A percentile compares a stretch with the other conserved stretches of the same genome.
Evolutionary conservation across 2,113 vertebrate species (phyloP).

Genomic region (Haemorhous mexicanus): DNA sequence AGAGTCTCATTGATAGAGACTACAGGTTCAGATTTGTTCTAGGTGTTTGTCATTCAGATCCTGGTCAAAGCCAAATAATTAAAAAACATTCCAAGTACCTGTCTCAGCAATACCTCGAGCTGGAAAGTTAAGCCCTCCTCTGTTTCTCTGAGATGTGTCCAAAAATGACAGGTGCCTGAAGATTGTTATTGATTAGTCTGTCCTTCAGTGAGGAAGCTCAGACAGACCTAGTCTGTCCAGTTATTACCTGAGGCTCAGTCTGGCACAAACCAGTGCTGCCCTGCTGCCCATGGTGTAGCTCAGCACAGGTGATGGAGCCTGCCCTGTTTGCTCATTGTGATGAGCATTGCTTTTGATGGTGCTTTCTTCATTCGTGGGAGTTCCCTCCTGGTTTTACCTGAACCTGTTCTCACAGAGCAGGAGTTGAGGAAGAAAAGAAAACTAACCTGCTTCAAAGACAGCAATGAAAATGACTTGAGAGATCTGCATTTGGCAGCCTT

Average conservation of each 20-base stretch:
- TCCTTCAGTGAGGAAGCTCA: background rate
- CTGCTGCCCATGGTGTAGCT: accelerated
- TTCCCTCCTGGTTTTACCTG: background rate
- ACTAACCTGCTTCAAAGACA: background rate
- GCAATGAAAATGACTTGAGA: background rate
- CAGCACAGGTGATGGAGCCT: background rate
- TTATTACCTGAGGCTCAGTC: background rate
- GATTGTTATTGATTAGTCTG: background rate
- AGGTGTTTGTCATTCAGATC: background rate
- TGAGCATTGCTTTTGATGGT: accelerated
- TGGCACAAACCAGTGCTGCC: accelerated
- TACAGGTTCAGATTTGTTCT: background rate
- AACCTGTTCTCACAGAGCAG: background rate
- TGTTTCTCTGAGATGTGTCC: background rate
- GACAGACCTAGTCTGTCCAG: background rate
- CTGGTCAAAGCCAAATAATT: background rate
- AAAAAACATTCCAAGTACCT: background rate
- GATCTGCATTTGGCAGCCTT: background rate
- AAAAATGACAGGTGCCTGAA: background rate
- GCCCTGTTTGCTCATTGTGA: background rate
- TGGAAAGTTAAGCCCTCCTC: background rate
- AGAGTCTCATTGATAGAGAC: background rate
- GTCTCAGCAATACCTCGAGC: background rate
- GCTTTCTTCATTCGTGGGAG: accelerated
- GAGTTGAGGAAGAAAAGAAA: background rate